Evolutionary conservation across 1,140 invertebrate genomes (phyloP), one percentile per base, ranked within the genome.

Genomic region (Drosophila bifasciata): DNA sequence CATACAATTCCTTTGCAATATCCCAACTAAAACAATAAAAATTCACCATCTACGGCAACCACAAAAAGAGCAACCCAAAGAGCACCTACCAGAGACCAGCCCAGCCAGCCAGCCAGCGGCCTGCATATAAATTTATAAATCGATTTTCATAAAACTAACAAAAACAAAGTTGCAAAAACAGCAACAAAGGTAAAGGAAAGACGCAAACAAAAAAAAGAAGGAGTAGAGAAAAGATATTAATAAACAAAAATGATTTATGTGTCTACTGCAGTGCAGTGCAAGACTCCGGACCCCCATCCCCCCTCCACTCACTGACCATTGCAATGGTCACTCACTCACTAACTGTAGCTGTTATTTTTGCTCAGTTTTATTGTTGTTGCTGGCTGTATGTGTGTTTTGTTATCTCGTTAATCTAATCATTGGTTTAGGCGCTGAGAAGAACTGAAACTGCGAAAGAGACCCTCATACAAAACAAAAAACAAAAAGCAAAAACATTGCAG

Each of bases 211-310:
- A 17, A 32, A 46, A 3, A 13, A n/a, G n/a, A 9, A n/a, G 36
- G 5, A 25, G 16, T n/a, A 55, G 43, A 11, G 19, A 16, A 75
- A 66, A 60, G 72, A 76, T 80, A 80, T 80, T 79, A 80, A 80
- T 76, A 80, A 75, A 80, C 67, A 72, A 60, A 72, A 72, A 80
- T 80, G 72, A 80, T 80, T 80, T 80, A 80, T 80, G 77, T 80
- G 78, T 80, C 78, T 80, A 77, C 77, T 57, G 55, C 69, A 60
- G 56, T 64, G 76, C 69, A 62, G 53, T 68, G 52, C 60, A 50
- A 48, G 49, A 16, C 21, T 13, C 21, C 28, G 23, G 0, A 55
- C 1, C 15, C 16, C 39, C 8, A n/a, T 6, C 13, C 21, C 16
- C 13, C 21, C 13, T 11, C 15, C 23, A 48, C 44, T 25, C 32